Base-by-base conservation (phyloP, 2,113 vertebrate species). In the Cheirogaleus medius region DNA sequence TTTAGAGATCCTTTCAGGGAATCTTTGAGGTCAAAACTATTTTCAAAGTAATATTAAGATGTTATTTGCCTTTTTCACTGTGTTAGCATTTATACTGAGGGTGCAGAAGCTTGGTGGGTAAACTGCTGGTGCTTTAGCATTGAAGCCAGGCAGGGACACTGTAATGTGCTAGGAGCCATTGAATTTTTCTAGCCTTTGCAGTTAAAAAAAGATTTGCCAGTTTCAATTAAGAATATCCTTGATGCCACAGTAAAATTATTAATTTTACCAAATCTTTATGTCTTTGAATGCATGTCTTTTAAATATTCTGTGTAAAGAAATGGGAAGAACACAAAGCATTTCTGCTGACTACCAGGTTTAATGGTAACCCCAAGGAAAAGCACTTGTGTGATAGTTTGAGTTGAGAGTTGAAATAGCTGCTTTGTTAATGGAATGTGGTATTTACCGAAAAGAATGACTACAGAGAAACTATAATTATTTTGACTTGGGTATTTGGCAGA, bases 1-100 rank as follows among this genome's bases (percentile, higher is more conserved):
- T 89, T 44, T 85, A 68, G 83, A 84, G 34, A 87, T 2, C 10
- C 56, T 96, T 49, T 93, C 44, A 80, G 64, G 13, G 74, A 85
- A 64, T 63, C 66, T 13, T 14, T 42, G 27, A n/a, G 52, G 76
- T 63, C 49, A 87, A 49, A 94, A 39, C 12, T 6, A 54, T 32
- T 85, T 93, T 80, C 29, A 83, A 52, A 87, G 29, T 17, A 66
- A 81, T 27, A 32, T 5, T 13, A n/a, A 42, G 44, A 20, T n/a
- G 6, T 8, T 29, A 0, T 73, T 81, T 82, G 34, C 23, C 37
- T 29, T 74, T 81, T 54, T 15, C 17, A 11, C 23, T 6, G 0
- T 2, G 3, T 34, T 91, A 77, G 34, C 1, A 5, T 74, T 82
- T 60, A 44, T 42, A n/a, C 6, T 0, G 5, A 78, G 4, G 4